phyloP scores from a whole-genome alignment of 2,113 vertebrate species.

The Nibea coibor region DNA sequence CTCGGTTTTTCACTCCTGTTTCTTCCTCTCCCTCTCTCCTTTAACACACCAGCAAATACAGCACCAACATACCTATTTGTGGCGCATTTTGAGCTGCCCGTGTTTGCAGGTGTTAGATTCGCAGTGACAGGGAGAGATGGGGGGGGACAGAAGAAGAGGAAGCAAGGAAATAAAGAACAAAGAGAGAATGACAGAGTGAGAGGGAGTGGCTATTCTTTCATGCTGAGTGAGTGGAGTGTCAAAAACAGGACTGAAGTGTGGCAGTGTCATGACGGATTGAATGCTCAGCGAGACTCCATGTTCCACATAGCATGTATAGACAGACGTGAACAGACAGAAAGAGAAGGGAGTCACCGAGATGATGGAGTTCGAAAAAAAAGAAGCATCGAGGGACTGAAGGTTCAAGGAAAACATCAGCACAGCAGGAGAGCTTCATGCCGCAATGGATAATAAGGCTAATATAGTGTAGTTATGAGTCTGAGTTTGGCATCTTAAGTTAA shows the following conservation, averaged over 20 bases:
- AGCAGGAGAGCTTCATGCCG: constrained; percentile 43
- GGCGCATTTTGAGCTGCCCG: constrained; percentile 35
- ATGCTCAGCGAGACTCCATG: constrained; percentile 62
- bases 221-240: constrained; percentile 66
- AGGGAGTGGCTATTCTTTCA: constrained; percentile 68
- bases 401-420: constrained; percentile 48
- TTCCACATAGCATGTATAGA: constrained; percentile 65
- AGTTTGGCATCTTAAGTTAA: constrained; percentile 59
- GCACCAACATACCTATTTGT: constrained; percentile 40
- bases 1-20: constrained; percentile 25
- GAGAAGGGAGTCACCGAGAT: constrained; percentile 33
- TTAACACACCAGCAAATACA: constrained; percentile 33
- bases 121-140: constrained; percentile 51
- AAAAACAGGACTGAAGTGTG: constrained; percentile 67
- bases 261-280: constrained; percentile 71
- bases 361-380: constrained; percentile 35
- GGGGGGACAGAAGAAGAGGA: constrained; percentile 29
- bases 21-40: constrained; percentile 17
- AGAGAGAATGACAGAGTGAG: constrained; percentile 45
- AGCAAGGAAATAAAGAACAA: constrained; percentile 48
- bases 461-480: constrained; percentile 56
- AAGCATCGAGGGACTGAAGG: constrained; percentile 22
- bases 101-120: constrained; percentile 55
- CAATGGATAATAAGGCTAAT: constrained; percentile 62
- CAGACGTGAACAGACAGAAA: constrained; percentile 40